Conservation (phyloP, 2,797 vertebrate species). For the Mionectes olivaceus region DNA sequence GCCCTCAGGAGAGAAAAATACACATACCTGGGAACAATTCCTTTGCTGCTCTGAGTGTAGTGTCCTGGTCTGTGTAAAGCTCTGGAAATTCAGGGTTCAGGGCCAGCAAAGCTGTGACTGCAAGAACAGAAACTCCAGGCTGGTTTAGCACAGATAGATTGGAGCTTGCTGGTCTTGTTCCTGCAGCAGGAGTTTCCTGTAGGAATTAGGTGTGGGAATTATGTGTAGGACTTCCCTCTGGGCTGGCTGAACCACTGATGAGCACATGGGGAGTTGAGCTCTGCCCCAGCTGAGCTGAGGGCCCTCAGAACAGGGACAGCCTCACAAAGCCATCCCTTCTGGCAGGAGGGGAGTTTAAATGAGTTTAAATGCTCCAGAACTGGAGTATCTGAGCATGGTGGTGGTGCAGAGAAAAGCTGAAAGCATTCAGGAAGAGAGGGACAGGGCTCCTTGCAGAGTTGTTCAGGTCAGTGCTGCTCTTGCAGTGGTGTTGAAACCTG, state of each 20-base stretch:
- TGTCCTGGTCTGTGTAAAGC: not conserved
- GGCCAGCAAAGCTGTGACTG: not conserved
- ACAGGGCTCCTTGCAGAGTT: not conserved
- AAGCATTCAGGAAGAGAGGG: not conserved
- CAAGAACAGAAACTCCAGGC: not conserved
- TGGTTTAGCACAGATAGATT: not conserved
- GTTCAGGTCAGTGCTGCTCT: not conserved
- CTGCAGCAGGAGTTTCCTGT: not conserved
- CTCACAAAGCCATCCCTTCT: not conserved
- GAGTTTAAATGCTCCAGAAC: not conserved
- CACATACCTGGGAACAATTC: not conserved
- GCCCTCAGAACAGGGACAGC: not conserved
- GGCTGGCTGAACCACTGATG: not conserved
- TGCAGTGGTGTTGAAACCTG: not conserved
- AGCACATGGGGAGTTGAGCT: not conserved
- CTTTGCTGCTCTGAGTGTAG: not conserved
- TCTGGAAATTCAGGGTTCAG: not conserved
- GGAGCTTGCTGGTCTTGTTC: not conserved
- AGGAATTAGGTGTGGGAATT: not conserved
- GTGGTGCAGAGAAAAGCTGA: not conserved
- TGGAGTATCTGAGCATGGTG: rapidly evolving
- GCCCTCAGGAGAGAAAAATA: not conserved
- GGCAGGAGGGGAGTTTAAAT: rapidly evolving
- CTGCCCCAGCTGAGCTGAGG: not conserved
- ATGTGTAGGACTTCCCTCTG: not conserved